Conservation (phyloP, 2,888 invertebrate genomes). For the Phaedon cochleariae region DNA sequence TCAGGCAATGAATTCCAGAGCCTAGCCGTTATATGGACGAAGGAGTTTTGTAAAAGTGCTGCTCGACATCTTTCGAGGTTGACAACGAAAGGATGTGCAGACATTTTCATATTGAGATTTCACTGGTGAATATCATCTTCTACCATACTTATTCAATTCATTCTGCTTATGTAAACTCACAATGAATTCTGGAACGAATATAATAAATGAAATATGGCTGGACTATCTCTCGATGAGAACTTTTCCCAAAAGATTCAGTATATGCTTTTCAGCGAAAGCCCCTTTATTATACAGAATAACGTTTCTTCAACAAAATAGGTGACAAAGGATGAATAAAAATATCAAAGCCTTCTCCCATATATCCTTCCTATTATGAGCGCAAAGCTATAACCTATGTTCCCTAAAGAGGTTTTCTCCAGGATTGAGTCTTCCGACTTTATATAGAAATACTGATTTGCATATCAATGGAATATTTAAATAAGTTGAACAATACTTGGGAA, state of each 20-base stretch:
- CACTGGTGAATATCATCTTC: too few relatives aligned
- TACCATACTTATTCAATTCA: too few relatives aligned
- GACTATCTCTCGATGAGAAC: background rate
- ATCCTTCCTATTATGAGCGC: slow-evolving; percentile 12
- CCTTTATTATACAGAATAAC: slow-evolving; percentile 10
- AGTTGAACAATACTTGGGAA: slow-evolving; percentile 33
- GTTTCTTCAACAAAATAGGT: slow-evolving; percentile 12
- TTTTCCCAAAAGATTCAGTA: background rate
- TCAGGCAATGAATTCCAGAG: too few relatives aligned
- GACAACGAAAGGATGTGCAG: too few relatives aligned
- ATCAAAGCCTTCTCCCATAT: slow-evolving; percentile 12
- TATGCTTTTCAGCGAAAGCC: slow-evolving; percentile 4
- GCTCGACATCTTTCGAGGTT: too few relatives aligned
- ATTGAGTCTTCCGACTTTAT: slow-evolving; percentile 23
- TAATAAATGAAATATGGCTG: too few relatives aligned
- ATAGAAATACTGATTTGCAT: slow-evolving; percentile 38
- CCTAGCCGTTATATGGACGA: too few relatives aligned
- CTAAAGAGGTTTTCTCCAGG: slow-evolving; percentile 2
- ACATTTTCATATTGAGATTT: too few relatives aligned
- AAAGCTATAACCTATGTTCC: slow-evolving; percentile 7
- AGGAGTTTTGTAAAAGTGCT: too few relatives aligned
- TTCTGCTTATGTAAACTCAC: too few relatives aligned
- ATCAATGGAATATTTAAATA: slow-evolving; percentile 43
- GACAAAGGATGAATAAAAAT: slow-evolving; percentile 24
- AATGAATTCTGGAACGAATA: too few relatives aligned